Base-by-base conservation (phyloP, 2,113 vertebrate species). In the Albula glossodonta region DNA sequence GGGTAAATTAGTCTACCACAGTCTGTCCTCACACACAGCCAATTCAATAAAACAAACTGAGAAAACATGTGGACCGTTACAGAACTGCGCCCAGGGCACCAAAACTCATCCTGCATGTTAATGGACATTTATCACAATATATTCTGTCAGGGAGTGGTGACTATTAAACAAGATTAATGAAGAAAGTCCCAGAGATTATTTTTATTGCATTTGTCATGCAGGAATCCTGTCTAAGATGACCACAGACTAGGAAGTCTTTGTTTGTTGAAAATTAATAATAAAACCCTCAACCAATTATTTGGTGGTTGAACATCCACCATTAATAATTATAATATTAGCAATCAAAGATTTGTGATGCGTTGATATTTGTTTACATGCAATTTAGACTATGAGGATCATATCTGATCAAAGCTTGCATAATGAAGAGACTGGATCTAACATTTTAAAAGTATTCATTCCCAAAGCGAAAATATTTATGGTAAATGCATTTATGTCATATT, bases 21-120 rank as follows among this genome's bases (percentile, higher is more conserved):
- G 90, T 95, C 87, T n/a, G 81, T 94, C 90, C 90, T 92, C 66
- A 84, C 88, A 93, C 94, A 92, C 88, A 93, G 91, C 92, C 95
- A 90, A 96, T 94, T 95, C 93, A 92, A 94, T 93, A 93, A 93
- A 94, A 94, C 92, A 93, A 78, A 88, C 80, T 92, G 88, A 85
- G 92, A 90, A 93, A 94, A 91, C 84, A 94, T 90, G 86, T 93
- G 88, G 95, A 89, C 94, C 95, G 94, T 94, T 94, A 91, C 78
- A 87, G 87, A 86, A 91, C 87, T 87, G 91, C 87, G 88, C 90
- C 87, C 90, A 82, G 92, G 93, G 90, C 81, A 84, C 86, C 85
- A 84, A 57, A 86, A 83, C 66, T 56, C 93, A 87, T 93, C 93
- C 93, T 95, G 85, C 92, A 94, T 94, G 91, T 88, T 91, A 94